Base-by-base conservation (phyloP, 2,888 invertebrate genomes). In the Cecidostiba fungosa region DNA sequence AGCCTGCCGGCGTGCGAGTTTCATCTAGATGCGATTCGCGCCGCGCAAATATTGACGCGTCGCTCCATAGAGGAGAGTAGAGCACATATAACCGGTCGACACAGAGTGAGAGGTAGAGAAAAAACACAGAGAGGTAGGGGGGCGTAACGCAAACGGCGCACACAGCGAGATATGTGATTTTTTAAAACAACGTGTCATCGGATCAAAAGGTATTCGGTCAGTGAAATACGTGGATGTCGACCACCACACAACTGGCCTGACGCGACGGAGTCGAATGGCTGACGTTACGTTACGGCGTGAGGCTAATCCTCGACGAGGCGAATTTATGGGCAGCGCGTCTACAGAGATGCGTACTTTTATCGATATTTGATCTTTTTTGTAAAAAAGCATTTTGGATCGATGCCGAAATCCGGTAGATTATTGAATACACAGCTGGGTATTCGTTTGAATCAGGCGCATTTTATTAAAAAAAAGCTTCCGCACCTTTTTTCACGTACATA, bases 151-250 rank as follows among this genome's bases (percentile, higher is more conserved):
- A 76, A 83, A 77, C 79, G 43, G 74, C 59, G 26, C 70, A 59
- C n/a, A n/a, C 54, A 6, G 23, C 16, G 79, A 79, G 86, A 82
- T 86, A 85, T 85, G 84, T 80, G 85, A 85, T 87, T 85, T 87
- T 87, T 85, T 77, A 87, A 87, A 87, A 87, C 85, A 87, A 87
- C 82, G 85, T 85, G 83, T 85, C 84, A 87, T 87, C 85, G 85
- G 87, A 80, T 85, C 85, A 87, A 87, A 86, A 85, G 85, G 80
- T 79, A 84, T 84, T 78, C 84, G 83, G 80, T 83, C 78, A 70
- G 87, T 87, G 80, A 81, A 83, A 83, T 83, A 80, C 83, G 80
- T 29, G 73, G 72, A 83, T 59, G 82, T 82, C 76, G 79, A 59
- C 50, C 69, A 26, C 81, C 54, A 69, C 29, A 47, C 76, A 43